Evolutionary conservation across 2,113 vertebrate genomes (phyloP).

Genomic region (Caracal caracal): DNA sequence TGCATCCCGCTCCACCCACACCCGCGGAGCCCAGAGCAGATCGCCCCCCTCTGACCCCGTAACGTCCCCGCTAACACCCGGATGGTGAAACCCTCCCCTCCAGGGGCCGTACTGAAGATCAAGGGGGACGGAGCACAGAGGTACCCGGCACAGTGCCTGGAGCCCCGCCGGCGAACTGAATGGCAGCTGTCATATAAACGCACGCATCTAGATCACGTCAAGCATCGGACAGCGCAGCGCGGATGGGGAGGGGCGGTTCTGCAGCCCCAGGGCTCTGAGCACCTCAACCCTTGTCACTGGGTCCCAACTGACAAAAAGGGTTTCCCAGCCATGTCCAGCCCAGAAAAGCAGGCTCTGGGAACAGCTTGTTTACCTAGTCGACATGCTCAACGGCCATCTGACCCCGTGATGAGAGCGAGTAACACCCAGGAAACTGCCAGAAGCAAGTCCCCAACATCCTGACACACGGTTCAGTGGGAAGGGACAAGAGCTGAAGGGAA

Average conservation of each 20-base stretch:
- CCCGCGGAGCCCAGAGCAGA: rapidly evolving
- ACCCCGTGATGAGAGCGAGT: not conserved
- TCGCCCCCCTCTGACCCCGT: not conserved
- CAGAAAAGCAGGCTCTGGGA: not conserved
- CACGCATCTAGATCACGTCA: rapidly evolving
- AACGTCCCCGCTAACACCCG: not conserved
- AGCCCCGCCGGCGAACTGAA: rapidly evolving
- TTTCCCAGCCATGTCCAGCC: not conserved
- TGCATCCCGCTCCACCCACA: rapidly evolving
- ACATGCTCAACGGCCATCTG: rapidly evolving
- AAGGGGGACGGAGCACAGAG: rapidly evolving
- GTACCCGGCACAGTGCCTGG: not conserved
- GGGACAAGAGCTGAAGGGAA: not conserved
- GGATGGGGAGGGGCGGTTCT: rapidly evolving
- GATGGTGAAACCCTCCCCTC: rapidly evolving
- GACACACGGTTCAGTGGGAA: not conserved
- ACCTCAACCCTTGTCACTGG: not conserved
- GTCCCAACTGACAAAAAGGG: not conserved
- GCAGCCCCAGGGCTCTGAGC: not conserved
- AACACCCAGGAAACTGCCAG: not conserved
- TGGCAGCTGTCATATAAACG: rapidly evolving
- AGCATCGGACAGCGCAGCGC: rapidly evolving
- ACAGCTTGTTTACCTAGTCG: not conserved
- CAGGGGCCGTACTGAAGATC: rapidly evolving
- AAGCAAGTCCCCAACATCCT: not conserved